phyloP scores from a whole-genome alignment of 2,888 invertebrate species.

The Oscheius onirici region DNA sequence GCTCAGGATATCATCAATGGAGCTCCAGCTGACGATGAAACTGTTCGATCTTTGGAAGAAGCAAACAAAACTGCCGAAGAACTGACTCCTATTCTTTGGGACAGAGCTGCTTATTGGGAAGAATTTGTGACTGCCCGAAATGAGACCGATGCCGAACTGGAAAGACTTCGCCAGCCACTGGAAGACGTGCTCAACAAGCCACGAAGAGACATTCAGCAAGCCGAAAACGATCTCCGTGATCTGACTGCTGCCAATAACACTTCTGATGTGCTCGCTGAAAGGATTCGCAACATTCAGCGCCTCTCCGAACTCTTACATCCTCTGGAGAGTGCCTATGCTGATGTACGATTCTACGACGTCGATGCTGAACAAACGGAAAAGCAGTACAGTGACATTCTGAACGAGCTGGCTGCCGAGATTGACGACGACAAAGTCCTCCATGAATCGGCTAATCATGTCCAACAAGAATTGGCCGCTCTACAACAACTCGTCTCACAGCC shows the following conservation, averaged over 20 bases:
- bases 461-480: conserved; percentile 40
- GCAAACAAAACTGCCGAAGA: conserved; percentile 14
- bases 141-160: background rate
- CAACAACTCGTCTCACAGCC: conserved; percentile 35
- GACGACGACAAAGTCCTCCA: conserved; percentile 46
- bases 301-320: conserved; percentile 57
- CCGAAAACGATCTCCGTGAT: conserved; percentile 35
- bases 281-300: conserved; percentile 45
- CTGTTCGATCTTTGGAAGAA: conserved; percentile 20
- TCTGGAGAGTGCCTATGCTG: conserved; percentile 59
- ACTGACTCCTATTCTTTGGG: conserved; percentile 8
- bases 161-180: conserved; percentile 30
- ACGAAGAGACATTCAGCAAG: conserved; percentile 35
- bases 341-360: conserved; percentile 62
- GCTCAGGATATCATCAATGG: conserved; percentile 31
- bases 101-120: conserved; percentile 15
- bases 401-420: conserved; percentile 41
- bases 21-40: conserved; percentile 26
- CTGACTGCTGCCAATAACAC: conserved; percentile 36
- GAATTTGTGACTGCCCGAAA: conserved; percentile 24
- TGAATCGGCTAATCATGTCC: conserved; percentile 47
- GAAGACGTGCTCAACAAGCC: conserved; percentile 38
- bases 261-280: conserved; percentile 38
- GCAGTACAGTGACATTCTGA: conserved; percentile 51
- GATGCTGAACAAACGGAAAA: conserved; percentile 57